phyloP scores from a whole-genome alignment of 2,888 invertebrate species.

The Euphydryas editha region DNA sequence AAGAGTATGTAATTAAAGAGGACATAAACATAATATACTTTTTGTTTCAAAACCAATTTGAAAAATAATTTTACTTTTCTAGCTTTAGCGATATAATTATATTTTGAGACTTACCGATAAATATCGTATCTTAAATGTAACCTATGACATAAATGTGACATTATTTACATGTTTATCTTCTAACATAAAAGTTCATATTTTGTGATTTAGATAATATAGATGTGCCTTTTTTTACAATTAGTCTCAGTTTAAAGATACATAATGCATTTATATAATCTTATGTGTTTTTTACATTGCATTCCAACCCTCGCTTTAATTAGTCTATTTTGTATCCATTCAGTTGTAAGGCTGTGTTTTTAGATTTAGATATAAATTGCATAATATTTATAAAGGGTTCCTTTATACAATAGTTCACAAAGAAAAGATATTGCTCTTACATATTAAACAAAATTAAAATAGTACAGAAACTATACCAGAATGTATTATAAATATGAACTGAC shows the following conservation, averaged over 20 bases:
- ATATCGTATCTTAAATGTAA: background rate
- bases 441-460: background rate
- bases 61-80: no score
- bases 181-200: conserved; percentile 3
- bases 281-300: background rate
- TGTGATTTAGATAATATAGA: conserved; percentile 49
- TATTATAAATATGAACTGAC: background rate
- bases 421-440: background rate
- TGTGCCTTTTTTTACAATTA: conserved; percentile 70
- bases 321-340: conserved; percentile 22
- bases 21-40: no score
- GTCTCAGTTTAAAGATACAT: conserved; percentile 31
- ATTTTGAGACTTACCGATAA: background rate
- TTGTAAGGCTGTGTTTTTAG: conserved; percentile 45
- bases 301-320: conserved; percentile 37
- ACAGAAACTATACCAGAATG: background rate
- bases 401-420: background rate
- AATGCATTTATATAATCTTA: background rate
- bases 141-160: background rate
- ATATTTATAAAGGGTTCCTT: background rate
- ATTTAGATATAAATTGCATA: conserved; percentile 10
- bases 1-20: no score
- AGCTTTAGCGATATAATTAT: background rate
- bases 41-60: no score
- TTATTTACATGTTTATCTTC: background rate